A percentile compares a stretch with the other conserved stretches of the same genome.
These are phyloP conservation scores for Gopherus evgoodei DNA, from an alignment of 2,113 vertebrate species.

Conservation along the genomic window DNA sequence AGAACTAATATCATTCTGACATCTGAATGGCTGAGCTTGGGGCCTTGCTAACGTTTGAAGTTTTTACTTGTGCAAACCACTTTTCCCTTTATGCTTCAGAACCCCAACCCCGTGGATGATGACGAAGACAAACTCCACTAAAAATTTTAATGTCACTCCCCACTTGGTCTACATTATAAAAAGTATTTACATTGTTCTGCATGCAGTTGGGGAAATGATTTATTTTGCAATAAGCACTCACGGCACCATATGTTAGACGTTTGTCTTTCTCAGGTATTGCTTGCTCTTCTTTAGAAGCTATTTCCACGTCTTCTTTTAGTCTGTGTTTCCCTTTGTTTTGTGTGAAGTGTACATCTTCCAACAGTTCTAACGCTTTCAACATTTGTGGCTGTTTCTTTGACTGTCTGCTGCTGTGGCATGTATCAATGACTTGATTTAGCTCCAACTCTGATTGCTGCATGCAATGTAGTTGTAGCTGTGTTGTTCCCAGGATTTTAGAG, in stretches of 20 bases:
- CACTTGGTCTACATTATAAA: not conserved
- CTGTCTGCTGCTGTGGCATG: not conserved
- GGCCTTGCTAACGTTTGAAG: not conserved
- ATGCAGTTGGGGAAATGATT: not conserved
- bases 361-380: not conserved
- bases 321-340: not conserved
- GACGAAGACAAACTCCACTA: not conserved
- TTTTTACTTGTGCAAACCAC: not conserved
- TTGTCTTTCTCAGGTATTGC: not conserved
- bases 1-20: not conserved
- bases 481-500: not conserved
- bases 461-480: not conserved
- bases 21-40: not conserved
- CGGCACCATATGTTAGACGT: not conserved
- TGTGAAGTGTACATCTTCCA: rapidly evolving
- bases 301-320: not conserved
- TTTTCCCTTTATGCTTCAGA: not conserved
- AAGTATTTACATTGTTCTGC: not conserved
- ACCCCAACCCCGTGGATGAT: not conserved
- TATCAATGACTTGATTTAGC: constrained; percentile 30
- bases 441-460: constrained; percentile 7
- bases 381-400: not conserved
- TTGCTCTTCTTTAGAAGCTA: not conserved
- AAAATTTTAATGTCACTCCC: not conserved
- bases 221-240: not conserved